A percentile compares a stretch with the other conserved stretches of the same genome.
phyloP scores from a whole-genome alignment of 2,113 vertebrate species.

The Bagarius yarrelli region DNA sequence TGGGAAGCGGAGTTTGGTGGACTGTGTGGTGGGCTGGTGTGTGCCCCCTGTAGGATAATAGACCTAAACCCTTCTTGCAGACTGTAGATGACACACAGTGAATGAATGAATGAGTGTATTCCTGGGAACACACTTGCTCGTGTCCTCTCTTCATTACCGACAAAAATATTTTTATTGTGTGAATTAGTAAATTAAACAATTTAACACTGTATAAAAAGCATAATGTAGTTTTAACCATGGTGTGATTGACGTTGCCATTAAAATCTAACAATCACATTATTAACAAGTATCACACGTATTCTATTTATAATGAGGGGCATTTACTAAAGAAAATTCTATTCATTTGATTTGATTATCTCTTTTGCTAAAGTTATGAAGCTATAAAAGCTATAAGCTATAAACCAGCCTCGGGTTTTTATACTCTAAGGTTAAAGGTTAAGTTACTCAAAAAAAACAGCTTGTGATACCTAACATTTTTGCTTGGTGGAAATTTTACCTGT shows the following conservation, averaged over 20 bases:
- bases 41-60: background rate
- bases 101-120: background rate
- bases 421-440: too few species aligned
- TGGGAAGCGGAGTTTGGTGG: constrained; percentile 38
- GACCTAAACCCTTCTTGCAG: background rate
- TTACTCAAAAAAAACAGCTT: too few species aligned
- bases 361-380: background rate
- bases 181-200: too few species aligned
- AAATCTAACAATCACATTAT: background rate
- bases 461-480: too few species aligned
- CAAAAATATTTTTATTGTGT: background rate
- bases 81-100: background rate
- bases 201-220: background rate
- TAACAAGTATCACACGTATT: background rate
- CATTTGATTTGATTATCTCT: background rate
- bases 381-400: too few species aligned
- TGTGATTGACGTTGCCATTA: background rate
- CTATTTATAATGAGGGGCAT: background rate
- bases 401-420: background rate
- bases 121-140: too few species aligned
- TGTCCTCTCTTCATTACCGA: background rate
- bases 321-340: background rate
- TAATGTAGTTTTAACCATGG: background rate
- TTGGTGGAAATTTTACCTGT: too few species aligned
- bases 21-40: constrained; percentile 11